Base-by-base conservation (phyloP, 2,888 invertebrate genomes). In the Amphipoea lucens region DNA sequence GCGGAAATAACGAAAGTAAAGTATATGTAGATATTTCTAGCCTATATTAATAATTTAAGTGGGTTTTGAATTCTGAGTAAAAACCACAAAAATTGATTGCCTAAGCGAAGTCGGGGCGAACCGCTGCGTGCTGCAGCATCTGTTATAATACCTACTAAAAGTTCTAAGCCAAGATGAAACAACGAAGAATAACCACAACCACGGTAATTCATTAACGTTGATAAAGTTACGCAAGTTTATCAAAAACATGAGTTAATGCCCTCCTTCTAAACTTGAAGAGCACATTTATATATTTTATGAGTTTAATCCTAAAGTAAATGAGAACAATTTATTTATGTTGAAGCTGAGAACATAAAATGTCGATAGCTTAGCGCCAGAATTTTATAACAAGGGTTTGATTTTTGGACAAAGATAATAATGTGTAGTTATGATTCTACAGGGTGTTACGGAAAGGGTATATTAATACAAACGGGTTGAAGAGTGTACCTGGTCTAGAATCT, bases 251-350 rank as follows among this genome's bases (percentile, higher is more conserved):
- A 72, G 65, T 73, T 73, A 71, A 74, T 62, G 42, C 11, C 29
- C 77, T 83, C 48, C 36, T 70, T 72, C 23, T 60, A 70, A 75
- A 68, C 69, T 78, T 73, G 67, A 74, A 51, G 76, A 63, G 48
- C 60, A 42, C 40, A 73, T 87, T 84, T 79, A 51, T 73, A 83
- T 84, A 82, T 87, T 87, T 82, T 63, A 81, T 81, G 79, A 83
- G 51, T 82, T 87, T 69, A 67, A 77, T 85, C 65, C 42, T 20
- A 14, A 75, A 74, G 67, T 76, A 81, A 84, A 85, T 74, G 77
- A 81, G 67, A 45, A 76, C 68, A 76, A 68, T 60, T 76, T 81
- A 66, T 79, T 71, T 63, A 54, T 85, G 63, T 5, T 85, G 12
- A 45, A 62, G 20, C 40, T 23, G 40, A 77, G 78, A 66, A 66